Conservation (phyloP, 2,797 vertebrate species). For the Schizopygopsis pylzovi region DNA sequence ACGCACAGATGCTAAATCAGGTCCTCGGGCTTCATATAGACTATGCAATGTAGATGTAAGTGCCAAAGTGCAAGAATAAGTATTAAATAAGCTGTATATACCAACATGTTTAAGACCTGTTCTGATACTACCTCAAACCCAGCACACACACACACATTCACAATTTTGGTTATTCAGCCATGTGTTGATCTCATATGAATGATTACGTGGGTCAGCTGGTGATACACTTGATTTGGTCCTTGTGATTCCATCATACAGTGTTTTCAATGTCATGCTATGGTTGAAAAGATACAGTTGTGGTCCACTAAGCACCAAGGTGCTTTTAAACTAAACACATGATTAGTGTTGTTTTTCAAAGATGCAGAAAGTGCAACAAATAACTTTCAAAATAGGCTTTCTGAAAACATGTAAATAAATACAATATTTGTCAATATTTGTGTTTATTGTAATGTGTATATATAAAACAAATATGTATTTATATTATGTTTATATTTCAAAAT, state of each 20-base stretch:
- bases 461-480: background rate
- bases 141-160: constrained; percentile 13
- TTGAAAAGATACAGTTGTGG: constrained; percentile 56
- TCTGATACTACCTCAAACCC: background rate
- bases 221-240: constrained; percentile 71
- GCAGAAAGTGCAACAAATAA: background rate
- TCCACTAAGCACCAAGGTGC: background rate
- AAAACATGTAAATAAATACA: background rate
- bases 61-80: background rate
- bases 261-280: constrained; percentile 65
- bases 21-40: constrained; percentile 2
- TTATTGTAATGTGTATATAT: background rate
- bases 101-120: background rate
- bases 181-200: constrained; percentile 69
- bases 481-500: background rate
- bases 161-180: constrained; percentile 47
- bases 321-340: background rate
- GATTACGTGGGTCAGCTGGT: constrained; percentile 78
- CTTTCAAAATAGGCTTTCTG: background rate
- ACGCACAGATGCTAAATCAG: background rate
- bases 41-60: background rate
- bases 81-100: background rate
- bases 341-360: background rate
- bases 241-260: constrained; percentile 66
- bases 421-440: background rate